Evolutionary conservation across 2,888 invertebrate species (phyloP).

Genomic region (Epistrophe grossulariae): DNA sequence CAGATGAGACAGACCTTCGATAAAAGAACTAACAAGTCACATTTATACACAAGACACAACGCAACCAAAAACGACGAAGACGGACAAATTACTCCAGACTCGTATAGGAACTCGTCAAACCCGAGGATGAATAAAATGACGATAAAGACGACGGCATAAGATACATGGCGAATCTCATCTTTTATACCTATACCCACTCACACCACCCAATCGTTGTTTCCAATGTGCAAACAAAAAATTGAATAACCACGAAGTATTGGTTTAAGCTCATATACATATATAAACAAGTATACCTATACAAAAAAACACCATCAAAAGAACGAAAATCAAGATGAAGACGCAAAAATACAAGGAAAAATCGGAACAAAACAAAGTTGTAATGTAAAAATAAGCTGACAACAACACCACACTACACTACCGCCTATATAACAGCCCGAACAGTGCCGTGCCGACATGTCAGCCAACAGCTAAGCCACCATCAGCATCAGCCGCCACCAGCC

Average conservation of each 20-base stretch:
- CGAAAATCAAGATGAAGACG: conserved; percentile 70
- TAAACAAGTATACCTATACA: not conserved
- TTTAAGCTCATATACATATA: not conserved
- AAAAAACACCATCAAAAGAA: conserved; percentile 29
- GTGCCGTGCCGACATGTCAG: conserved; percentile 19
- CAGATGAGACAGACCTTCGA: conserved; percentile 67
- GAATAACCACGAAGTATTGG: conserved; percentile 2
- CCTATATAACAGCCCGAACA: conserved; percentile 1
- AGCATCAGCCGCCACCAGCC: conserved; percentile 8
- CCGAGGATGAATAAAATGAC: conserved; percentile 66
- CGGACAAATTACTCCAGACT: conserved; percentile 70
- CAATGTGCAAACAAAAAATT: conserved; percentile 19
- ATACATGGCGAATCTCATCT: conserved; percentile 64
- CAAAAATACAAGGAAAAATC: conserved; percentile 71
- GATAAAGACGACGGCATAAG: conserved; percentile 73
- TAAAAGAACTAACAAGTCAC: conserved; percentile 24
- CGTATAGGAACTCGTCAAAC: not conserved
- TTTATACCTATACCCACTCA: conserved; percentile 39
- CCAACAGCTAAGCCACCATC: conserved; percentile 23
- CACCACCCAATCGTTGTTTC: conserved; percentile 34
- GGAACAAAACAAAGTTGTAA: conserved; percentile 76
- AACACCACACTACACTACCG: conserved; percentile 28
- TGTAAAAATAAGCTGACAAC: conserved; percentile 73
- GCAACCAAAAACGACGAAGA: conserved; percentile 42
- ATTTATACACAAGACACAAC: conserved; percentile 19